Conservation (phyloP, 2,888 invertebrate genomes). For the Noctua fimbriata region DNA sequence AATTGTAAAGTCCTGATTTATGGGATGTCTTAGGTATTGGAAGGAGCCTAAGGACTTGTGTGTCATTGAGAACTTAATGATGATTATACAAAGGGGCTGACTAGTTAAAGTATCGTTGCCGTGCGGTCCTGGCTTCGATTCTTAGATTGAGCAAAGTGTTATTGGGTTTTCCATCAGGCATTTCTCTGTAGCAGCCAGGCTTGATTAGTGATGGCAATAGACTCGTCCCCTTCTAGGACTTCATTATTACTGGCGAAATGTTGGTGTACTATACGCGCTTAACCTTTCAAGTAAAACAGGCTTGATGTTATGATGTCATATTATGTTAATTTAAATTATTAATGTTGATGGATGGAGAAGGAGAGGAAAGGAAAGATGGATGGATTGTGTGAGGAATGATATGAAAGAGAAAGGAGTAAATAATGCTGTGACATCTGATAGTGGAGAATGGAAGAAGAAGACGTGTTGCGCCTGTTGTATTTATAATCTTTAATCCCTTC, state of each 20-base stretch:
- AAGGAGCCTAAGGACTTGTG: not conserved
- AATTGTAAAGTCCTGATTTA: slow-evolving; percentile 18
- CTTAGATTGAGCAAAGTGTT: not conserved
- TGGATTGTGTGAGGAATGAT: no score
- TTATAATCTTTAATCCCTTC: no score
- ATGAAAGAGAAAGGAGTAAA: no score
- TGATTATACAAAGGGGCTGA: not conserved
- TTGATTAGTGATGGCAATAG: not conserved
- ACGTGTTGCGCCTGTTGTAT: no score
- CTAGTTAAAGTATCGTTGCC: not conserved
- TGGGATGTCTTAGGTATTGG: slow-evolving; percentile 3
- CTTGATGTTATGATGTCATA: not conserved
- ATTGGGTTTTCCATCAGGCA: not conserved
- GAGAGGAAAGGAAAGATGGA: no score
- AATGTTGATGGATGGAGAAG: no score
- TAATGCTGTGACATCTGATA: no score
- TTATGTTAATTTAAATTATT: not conserved
- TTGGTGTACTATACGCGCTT: not conserved
- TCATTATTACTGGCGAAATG: not conserved
- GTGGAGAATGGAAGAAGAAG: no score
- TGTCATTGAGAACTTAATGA: not conserved
- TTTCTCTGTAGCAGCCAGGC: not conserved
- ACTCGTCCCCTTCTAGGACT: not conserved
- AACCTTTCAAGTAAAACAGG: not conserved
- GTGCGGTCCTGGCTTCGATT: not conserved